Evolutionary conservation across 2,113 vertebrate genomes (phyloP).

Genomic region (Alethe diademata): DNA sequence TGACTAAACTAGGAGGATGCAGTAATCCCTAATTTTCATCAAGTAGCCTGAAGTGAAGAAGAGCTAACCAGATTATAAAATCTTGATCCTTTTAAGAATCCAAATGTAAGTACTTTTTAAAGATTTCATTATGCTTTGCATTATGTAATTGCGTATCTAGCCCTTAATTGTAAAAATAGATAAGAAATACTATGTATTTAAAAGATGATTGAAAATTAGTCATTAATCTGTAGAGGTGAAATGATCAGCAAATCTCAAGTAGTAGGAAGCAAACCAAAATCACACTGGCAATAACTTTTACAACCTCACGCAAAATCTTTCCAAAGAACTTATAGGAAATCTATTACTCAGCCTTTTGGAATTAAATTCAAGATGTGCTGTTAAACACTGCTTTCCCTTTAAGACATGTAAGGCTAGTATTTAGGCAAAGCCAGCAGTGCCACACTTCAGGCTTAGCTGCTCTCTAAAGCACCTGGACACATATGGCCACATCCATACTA

Average conservation of each 20-base stretch:
- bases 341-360: neutral
- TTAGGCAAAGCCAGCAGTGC: neutral
- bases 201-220: neutral
- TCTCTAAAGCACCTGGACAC: neutral
- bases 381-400: neutral
- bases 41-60: neutral
- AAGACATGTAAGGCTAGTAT: neutral
- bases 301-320: neutral
- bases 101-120: neutral
- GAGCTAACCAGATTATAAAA: neutral
- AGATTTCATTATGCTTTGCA: neutral
- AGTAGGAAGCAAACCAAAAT: neutral
- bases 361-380: neutral
- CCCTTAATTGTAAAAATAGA: neutral
- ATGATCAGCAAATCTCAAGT: neutral
- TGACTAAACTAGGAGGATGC: constrained; percentile 26
- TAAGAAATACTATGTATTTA: neutral
- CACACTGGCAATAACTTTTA: neutral
- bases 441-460: neutral
- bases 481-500: neutral
- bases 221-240: neutral
- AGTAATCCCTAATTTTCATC: constrained; percentile 24
- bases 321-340: neutral
- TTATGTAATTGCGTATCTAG: neutral
- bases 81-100: neutral